Evolutionary conservation across 2,797 vertebrate species (phyloP), one percentile per base, ranked within the genome.

Genomic region (Xiphophorus birchmanni): DNA sequence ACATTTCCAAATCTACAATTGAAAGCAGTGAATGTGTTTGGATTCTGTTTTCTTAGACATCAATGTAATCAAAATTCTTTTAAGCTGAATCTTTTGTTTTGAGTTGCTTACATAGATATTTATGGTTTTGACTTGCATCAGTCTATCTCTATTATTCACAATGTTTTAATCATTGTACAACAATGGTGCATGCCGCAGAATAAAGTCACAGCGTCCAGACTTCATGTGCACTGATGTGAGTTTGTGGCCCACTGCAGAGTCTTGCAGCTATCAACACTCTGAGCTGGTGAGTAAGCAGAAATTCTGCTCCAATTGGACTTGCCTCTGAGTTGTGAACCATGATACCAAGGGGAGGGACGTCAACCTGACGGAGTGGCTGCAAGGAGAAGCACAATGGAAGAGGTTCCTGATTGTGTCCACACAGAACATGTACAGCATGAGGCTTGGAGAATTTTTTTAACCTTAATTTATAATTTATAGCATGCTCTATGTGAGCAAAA

Each of bases 201-300:
- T 75, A 73, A 69, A 88, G 80, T 80, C 21, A 81, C 17, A 78
- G 60, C 54, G 18, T 40, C 35, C 54, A 73, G 35, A 42, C 50
- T 58, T 44, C 50, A 74, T 86, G 83, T 89, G 75, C 73, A 84
- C 50, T 60, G 54, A 44, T 75, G 78, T 79, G 58, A 73, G 60
- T 73, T 60, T 65, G 69, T 40, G 72, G 29, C 44, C 74, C 50
- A 84, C 81, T 90, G 91, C 91, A 92, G 89, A 80, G 88, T 84
- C 84, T 91, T 90, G 83, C 89, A 91, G 87, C 88, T 91, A 89
- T 93, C 91, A 92, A 88, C 91, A 83, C 79, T 88, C 88, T 93
- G 90, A 80, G 58, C 42, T 91, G 90, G 89, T 95, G 94, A 95
- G 92, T 93, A 95, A 94, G 94, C 95, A 95, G 65, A 94, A 95